These are phyloP conservation scores for Agrotis clavis DNA, from an alignment of 2,888 invertebrate genomes.

Conservation along the genomic window DNA sequence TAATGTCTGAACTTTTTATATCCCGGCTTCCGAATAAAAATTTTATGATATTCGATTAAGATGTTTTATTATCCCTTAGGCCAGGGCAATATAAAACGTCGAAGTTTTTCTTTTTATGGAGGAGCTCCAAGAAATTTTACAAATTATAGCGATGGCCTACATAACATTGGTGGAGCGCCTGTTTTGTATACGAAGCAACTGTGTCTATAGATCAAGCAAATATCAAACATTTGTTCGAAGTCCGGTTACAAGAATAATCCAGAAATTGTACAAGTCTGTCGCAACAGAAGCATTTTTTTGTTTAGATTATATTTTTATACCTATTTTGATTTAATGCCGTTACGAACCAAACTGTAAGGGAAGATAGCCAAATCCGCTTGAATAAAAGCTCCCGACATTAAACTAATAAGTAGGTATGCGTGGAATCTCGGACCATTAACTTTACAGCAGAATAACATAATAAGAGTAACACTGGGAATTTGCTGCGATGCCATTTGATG, in stretches of 20 bases:
- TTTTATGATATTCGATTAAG: constrained; percentile 44
- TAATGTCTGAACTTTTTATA: constrained; percentile 31
- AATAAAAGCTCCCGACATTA: constrained; percentile 16
- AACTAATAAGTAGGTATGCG: constrained; percentile 25
- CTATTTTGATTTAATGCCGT: neutral
- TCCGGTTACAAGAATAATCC: neutral
- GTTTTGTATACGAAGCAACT: neutral
- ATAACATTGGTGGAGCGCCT: constrained; percentile 1
- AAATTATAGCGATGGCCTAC: constrained; percentile 21
- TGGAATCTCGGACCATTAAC: constrained; percentile 24
- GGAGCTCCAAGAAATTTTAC: constrained; percentile 16
- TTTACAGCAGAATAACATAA: constrained; percentile 1
- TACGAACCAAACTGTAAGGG: neutral
- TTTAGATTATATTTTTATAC: neutral
- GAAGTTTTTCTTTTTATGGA: constrained; percentile 35
- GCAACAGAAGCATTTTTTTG: constrained; percentile 12
- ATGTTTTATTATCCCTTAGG: constrained; percentile 35
- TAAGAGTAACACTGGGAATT: neutral
- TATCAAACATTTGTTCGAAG: neutral
- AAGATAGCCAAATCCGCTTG: constrained; percentile 22
- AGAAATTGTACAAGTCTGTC: neutral
- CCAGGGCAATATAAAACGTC: constrained; percentile 30
- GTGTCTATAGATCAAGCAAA: too few relatives aligned
- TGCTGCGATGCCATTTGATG: too few relatives aligned
- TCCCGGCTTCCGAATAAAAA: constrained; percentile 24